These are phyloP conservation scores for Drosophila nebulosa DNA, from an alignment of 1,140 invertebrate genomes.

Conservation along the genomic window DNA sequence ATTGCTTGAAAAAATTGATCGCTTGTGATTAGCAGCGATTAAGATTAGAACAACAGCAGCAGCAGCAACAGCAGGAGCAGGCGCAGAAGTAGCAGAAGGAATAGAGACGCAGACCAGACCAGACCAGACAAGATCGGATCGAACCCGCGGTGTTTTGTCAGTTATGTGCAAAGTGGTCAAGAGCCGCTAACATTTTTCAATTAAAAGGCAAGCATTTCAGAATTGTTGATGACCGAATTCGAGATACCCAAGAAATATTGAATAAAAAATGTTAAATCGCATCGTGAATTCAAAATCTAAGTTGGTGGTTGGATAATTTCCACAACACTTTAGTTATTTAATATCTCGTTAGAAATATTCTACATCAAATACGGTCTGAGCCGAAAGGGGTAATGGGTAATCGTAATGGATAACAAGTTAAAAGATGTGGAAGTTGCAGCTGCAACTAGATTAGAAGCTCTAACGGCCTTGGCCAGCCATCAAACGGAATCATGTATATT, in stretches of 20 bases:
- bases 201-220: constrained; percentile 52
- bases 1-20: constrained; percentile 64
- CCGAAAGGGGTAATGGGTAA: neutral
- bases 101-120: constrained; percentile 27
- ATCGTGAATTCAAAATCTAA: neutral
- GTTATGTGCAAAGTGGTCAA: constrained; percentile 75
- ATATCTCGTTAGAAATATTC: no score
- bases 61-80: no score
- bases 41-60: constrained; percentile 61
- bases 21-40: constrained; percentile 75
- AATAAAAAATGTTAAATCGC: neutral
- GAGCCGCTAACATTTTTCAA: constrained; percentile 77
- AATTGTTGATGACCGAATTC: constrained; percentile 29
- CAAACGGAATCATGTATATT: constrained; percentile 25
- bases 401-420: constrained; percentile 42
- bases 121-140: constrained; percentile 36
- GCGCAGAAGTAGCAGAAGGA: constrained; percentile 22
- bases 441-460: constrained; percentile 64
- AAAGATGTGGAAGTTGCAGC: constrained; percentile 33
- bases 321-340: no score
- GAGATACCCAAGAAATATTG: constrained; percentile 23
- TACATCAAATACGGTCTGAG: neutral
- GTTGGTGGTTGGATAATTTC: neutral
- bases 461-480: constrained; percentile 18
- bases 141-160: constrained; percentile 75